A percentile compares a stretch with the other conserved stretches of the same genome.
phyloP scores from a whole-genome alignment of 2,113 vertebrate genomes.

The Macrotis lagotis region DNA sequence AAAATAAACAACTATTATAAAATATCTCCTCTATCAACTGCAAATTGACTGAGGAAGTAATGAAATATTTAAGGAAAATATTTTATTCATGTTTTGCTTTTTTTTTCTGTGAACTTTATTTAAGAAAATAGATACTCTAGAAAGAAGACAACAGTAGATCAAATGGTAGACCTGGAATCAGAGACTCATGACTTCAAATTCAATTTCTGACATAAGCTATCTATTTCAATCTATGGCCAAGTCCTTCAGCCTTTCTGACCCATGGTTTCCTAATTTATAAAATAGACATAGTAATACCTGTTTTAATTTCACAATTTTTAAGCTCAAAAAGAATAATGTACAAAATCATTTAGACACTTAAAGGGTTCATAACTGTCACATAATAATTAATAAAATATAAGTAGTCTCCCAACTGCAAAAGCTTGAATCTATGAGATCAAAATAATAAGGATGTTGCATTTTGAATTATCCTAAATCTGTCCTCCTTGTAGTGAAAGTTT shows the following conservation, averaged over 20 bases:
- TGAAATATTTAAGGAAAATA: conserved; percentile 36
- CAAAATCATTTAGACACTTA: neutral
- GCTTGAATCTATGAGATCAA: neutral
- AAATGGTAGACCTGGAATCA: neutral
- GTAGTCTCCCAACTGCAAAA: neutral
- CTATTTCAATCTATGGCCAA: neutral
- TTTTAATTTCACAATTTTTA: neutral
- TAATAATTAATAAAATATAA: neutral
- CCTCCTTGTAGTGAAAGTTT: neutral
- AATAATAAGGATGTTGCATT: neutral
- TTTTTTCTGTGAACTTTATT: neutral
- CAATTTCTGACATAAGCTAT: neutral
- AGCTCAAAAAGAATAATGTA: neutral
- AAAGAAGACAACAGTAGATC: neutral
- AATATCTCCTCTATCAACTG: conserved; percentile 23
- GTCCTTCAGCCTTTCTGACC: neutral
- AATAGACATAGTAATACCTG: neutral
- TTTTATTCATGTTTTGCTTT: neutral
- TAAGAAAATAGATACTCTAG: neutral
- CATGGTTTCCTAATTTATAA: neutral
- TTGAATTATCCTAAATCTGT: neutral
- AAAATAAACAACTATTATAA: conserved; percentile 53
- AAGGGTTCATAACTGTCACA: neutral
- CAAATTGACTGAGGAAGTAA: neutral
- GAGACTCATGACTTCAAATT: neutral